Evolutionary conservation across 2,113 vertebrate species (phyloP), one percentile per base, ranked within the genome.

Genomic region (Anarrhichthys ocellatus): DNA sequence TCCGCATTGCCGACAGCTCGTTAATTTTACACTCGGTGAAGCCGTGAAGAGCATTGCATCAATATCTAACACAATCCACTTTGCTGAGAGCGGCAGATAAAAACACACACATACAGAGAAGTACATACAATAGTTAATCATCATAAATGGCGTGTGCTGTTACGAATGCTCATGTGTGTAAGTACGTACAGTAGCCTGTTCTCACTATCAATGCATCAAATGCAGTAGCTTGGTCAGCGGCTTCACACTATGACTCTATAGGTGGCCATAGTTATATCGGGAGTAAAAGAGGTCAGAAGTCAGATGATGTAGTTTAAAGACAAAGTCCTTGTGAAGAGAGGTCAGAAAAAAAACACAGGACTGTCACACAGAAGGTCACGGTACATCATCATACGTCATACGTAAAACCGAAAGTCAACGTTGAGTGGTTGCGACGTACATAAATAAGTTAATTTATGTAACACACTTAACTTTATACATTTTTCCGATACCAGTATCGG

Each of bases 21-120:
- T 93, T 90, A 87, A 92, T 92, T 91, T 90, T 86, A 87, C 90
- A 92, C 87, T 88, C 89, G 77, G 87, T 92, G 82, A 90, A 92
- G 78, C 86, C 78, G 76, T 84, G 88, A 90, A 88, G 84, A 88
- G 85, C 87, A 81, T 77, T 61, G 84, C 87, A 87, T 92, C 88
- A 90, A 89, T 92, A 92, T 81, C 82, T n/a, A 89, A 85, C 87
- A 91, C 87, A 89, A 90, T 85, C 24, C 87, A 65, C 79, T 91
- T 85, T 90, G 87, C 92, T 88, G 87, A 92, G 87, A 75, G 68
- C 77, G 77, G 86, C 80, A 86, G 83, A 90, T 84, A 82, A 84
- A 88, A 81, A 59, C 64, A 68, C 58, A 65, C 44, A 59, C 64
- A 27, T 27, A 58, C 54, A 65, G 0, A 63, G 24, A 84, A 67